phyloP scores from a whole-genome alignment of 53 echinoderm and acorn worm species.

The Actinopyga echinites region DNA sequence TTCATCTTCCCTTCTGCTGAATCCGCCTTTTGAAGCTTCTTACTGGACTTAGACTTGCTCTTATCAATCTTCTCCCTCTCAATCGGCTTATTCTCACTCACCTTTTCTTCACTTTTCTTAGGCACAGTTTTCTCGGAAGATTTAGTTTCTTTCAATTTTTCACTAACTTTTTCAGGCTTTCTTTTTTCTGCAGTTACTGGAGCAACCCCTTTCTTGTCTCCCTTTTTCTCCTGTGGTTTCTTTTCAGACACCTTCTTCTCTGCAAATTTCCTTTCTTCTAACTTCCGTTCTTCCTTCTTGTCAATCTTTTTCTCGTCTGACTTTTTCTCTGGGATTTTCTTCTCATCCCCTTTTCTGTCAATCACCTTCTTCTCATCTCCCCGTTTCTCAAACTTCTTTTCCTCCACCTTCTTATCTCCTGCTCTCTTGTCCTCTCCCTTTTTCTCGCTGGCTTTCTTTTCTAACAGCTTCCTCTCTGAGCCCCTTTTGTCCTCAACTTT shows the following conservation, averaged over 20 bases:
- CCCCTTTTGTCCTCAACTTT: conserved; percentile 40
- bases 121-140: conserved; percentile 17
- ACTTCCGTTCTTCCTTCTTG: conserved; percentile 8
- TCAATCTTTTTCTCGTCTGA: not conserved
- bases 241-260: conserved; percentile 38
- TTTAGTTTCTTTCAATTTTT: conserved; percentile 39
- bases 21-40: conserved; percentile 35
- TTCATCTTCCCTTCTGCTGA: not conserved
- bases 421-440: conserved; percentile 45
- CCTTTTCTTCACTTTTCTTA: conserved; percentile 55
- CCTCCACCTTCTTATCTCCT: conserved; percentile 56
- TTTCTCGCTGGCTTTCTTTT: conserved; percentile 15
- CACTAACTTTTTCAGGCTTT: conserved; percentile 44
- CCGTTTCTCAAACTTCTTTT: conserved; percentile 28
- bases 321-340: conserved; percentile 29
- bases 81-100: conserved; percentile 31
- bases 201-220: conserved; percentile 38
- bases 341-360: conserved; percentile 27
- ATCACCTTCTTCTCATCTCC: conserved; percentile 18
- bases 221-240: conserved; percentile 62
- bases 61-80: conserved; percentile 46
- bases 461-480: conserved; percentile 21
- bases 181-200: conserved; percentile 49
- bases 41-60: conserved; percentile 7
- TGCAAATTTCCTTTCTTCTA: not conserved